Conservation (phyloP, 2,797 vertebrate genomes). For the Hephaestus fuliginosus region DNA sequence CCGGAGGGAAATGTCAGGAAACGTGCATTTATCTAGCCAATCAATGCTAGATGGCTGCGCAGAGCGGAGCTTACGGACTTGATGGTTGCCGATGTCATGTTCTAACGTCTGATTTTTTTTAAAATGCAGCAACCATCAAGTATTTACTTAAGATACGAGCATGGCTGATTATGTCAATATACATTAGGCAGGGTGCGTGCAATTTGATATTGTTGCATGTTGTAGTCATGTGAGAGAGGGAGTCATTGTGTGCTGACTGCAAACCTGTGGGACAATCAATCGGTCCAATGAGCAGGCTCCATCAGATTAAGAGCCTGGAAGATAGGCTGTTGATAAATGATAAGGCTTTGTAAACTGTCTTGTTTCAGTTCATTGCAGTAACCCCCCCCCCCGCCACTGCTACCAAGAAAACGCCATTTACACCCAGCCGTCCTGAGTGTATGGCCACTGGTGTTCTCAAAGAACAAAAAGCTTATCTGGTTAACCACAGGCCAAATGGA, state of each 20-base stretch:
- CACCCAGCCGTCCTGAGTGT: constrained; percentile 10
- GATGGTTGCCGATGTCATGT: not conserved
- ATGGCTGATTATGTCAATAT: not conserved
- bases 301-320: constrained; percentile 51
- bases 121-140: constrained; percentile 24
- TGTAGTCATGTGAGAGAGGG: not conserved
- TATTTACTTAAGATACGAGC: constrained; percentile 19
- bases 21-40: constrained; percentile 57
- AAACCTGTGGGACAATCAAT: constrained; percentile 24
- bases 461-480: constrained; percentile 52
- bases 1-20: constrained; percentile 58
- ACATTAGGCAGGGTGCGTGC: not conserved
- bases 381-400: constrained; percentile 4
- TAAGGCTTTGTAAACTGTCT: constrained; percentile 43
- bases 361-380: constrained; percentile 44
- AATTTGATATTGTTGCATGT: constrained; percentile 12
- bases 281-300: constrained; percentile 12
- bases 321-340: constrained; percentile 58
- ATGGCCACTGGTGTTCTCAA: constrained; percentile 24
- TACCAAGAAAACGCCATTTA: constrained; percentile 17
- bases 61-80: constrained; percentile 12
- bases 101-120: constrained; percentile 15
- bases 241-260: constrained; percentile 7
- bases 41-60: constrained; percentile 50
- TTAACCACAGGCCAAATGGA: constrained; percentile 37